Evolutionary conservation across 2,888 invertebrate genomes (phyloP), one percentile per base, ranked within the genome.

Genomic region (Anoplius nigerrimus): DNA sequence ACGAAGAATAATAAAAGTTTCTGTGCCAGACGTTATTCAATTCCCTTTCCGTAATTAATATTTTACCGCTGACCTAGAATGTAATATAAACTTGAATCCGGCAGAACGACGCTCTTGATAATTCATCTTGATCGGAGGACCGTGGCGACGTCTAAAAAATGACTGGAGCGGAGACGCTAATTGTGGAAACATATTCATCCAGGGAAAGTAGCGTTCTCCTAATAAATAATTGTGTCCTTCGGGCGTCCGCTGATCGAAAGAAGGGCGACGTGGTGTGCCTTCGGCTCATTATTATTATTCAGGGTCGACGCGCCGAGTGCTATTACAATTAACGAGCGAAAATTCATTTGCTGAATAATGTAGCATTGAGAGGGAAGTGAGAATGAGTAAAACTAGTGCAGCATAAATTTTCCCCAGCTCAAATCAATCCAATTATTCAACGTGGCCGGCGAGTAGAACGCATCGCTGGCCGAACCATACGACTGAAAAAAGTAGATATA

Each of bases 191-290:
- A 13, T 34, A 34, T 6, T 54, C 62, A 55, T 62, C 66, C 53
- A 69, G 72, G n/a, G 34, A 34, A 34, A 6, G 2, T 34, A 11
- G 11, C 34, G 34, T 2, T 72, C 58, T 62, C 21, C 53, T 76
- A 75, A 76, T 66, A 71, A 76, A 74, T 76, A 73, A 68, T 78
- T 72, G 70, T 68, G 72, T 74, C 76, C 76, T 69, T 61, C 67
- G 45, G 53, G 46, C 46, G 27, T 64, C 24, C 54, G 27, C 21
- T 16, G 59, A 54, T 48, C 45, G 62, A 51, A 34, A 24, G 53
- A 48, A 53, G 45, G 13, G 34, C 42, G 24, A n/a, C 48, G 51
- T 27, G 15, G 55, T 27, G 8, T n/a, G 15, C 21, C 48, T 52
- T 34, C 54, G 54, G 51, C 65, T 69, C 60, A 61, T 65, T 71